Percentiles rank a stretch among this genome's conserved stretches.
Evolutionary conservation across 2,797 vertebrate genomes (phyloP).

Genomic region (Anas capensis): DNA sequence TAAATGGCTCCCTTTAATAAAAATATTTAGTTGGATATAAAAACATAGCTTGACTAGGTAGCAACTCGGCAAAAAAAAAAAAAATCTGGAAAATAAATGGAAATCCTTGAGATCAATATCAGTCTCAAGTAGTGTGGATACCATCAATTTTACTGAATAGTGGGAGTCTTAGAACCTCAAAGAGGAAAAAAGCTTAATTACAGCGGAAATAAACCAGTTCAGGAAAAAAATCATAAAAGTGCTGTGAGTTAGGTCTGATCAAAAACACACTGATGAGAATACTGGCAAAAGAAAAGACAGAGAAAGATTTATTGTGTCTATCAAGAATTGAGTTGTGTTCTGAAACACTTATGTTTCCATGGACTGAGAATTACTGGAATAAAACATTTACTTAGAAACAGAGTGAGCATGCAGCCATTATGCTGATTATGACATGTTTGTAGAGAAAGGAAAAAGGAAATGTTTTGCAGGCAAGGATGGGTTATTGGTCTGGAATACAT

Average conservation of each 20-base stretch:
- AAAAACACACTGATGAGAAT: slow-evolving; percentile 53
- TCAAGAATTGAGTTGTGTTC: slow-evolving; percentile 10
- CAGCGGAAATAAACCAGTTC: slow-evolving; percentile 40
- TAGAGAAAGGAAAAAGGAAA: background rate
- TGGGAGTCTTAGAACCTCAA: slow-evolving; percentile 41
- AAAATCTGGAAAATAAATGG: slow-evolving; percentile 62
- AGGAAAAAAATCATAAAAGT: slow-evolving; percentile 44
- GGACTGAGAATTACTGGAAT: slow-evolving; percentile 28
- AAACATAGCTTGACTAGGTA: slow-evolving; percentile 14
- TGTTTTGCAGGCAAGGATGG: background rate
- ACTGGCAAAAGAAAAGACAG: slow-evolving; percentile 44
- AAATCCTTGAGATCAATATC: slow-evolving; percentile 47
- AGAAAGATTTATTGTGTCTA: slow-evolving; percentile 49
- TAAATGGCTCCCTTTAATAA: slow-evolving; percentile 40
- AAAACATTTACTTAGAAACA: background rate
- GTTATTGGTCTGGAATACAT: background rate
- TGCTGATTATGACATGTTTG: background rate
- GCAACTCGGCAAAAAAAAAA: slow-evolving; percentile 39
- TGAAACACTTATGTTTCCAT: slow-evolving; percentile 40
- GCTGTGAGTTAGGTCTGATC: slow-evolving; percentile 49
- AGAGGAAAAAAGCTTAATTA: slow-evolving; percentile 60
- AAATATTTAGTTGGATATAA: slow-evolving; percentile 34
- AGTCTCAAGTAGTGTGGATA: slow-evolving; percentile 15
- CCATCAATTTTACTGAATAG: slow-evolving; percentile 38
- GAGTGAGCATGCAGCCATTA: background rate